Conservation (phyloP, 30 jellyfish, hydroid and myxozoan genomes). For the Hydractinia symbiolongicarpus region DNA sequence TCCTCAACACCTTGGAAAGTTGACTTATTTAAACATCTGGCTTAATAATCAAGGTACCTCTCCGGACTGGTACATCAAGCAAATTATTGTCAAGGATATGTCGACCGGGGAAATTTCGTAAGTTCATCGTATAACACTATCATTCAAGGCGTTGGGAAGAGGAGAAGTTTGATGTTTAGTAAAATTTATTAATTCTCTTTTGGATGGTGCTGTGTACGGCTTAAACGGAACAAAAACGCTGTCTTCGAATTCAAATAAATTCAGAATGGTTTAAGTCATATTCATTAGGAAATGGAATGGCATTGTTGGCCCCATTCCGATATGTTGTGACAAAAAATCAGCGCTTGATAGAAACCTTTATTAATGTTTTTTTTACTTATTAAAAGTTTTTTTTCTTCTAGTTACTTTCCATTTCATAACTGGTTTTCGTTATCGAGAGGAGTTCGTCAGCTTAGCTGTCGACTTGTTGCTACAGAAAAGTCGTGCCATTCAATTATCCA, state of each 20-base stretch:
- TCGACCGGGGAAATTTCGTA: neutral
- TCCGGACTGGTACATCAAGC: slow-evolving; percentile 31
- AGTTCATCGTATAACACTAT: too few species aligned
- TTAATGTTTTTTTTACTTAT: neutral
- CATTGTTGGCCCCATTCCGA: too few species aligned
- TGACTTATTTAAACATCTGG: slow-evolving; percentile 15
- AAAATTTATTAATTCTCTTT: too few species aligned
- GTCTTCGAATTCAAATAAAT: too few species aligned
- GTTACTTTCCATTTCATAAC: slow-evolving; percentile 22
- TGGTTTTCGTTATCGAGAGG: slow-evolving; percentile 22
- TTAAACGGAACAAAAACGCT: too few species aligned
- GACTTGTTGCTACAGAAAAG: neutral
- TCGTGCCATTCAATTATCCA: slow-evolving; percentile 4
- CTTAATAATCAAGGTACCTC: slow-evolving; percentile 25
- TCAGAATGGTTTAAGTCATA: too few species aligned
- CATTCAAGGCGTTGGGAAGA: too few species aligned
- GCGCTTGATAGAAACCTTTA: neutral
- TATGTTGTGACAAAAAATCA: too few species aligned
- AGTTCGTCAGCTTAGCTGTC: slow-evolving; percentile 7
- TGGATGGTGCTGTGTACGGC: too few species aligned
- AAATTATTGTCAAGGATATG: slow-evolving; percentile 22
- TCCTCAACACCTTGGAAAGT: slow-evolving; percentile 19
- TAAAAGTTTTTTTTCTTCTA: neutral
- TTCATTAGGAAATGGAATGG: too few species aligned
- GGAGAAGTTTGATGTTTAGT: too few species aligned